A percentile compares a stretch with the other conserved stretches of the same genome.
phyloP scores from a whole-genome alignment of 2,113 vertebrate genomes.

The Scopus umbretta region DNA sequence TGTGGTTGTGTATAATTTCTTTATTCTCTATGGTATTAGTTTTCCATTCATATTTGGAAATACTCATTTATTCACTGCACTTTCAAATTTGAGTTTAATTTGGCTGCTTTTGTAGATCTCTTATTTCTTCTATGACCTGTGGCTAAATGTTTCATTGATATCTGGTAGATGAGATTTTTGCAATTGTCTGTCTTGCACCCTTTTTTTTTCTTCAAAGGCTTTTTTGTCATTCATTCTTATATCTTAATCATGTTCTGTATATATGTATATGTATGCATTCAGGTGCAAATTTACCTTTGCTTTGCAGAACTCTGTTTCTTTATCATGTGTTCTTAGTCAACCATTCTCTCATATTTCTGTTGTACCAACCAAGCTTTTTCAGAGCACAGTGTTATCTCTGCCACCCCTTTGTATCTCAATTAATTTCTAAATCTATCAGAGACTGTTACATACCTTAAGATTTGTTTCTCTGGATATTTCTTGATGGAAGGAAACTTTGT shows the following conservation, averaged over 20 bases:
- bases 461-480: background rate
- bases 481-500: background rate
- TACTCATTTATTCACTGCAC: background rate
- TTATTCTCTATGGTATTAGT: background rate
- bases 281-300: background rate
- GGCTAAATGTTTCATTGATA: background rate
- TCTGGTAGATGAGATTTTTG: background rate
- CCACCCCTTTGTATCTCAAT: background rate
- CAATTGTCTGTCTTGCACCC: background rate
- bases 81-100: background rate
- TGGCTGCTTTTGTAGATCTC: background rate
- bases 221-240: background rate
- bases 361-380: background rate
- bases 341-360: background rate
- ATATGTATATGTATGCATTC: background rate
- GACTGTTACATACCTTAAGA: background rate
- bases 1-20: background rate
- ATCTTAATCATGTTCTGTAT: background rate
- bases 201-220: background rate
- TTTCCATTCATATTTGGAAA: background rate
- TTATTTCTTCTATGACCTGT: background rate
- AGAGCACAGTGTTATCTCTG: background rate
- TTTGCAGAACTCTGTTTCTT: background rate
- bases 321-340: background rate
- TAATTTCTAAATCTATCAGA: background rate